A percentile compares a stretch with the other conserved stretches of the same genome.
Conservation (phyloP, 2,888 invertebrate species). For the Lymantria dispar region DNA sequence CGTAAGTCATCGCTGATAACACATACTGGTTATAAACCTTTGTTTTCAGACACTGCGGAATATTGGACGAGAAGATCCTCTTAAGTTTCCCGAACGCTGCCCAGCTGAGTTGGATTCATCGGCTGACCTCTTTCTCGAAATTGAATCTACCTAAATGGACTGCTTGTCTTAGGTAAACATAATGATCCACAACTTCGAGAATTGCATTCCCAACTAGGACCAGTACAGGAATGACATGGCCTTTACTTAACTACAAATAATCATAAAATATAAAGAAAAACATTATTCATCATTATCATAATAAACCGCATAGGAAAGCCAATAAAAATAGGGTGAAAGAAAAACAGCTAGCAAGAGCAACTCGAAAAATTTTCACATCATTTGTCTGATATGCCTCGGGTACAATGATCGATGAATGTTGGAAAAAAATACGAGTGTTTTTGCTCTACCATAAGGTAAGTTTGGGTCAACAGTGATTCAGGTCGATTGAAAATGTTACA, state of each 20-base stretch:
- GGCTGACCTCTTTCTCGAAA: too few species aligned
- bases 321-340: conserved; percentile 11
- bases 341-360: conserved; percentile 7
- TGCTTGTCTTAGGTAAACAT: too few species aligned
- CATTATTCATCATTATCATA: conserved; percentile 24
- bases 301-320: conserved; percentile 14
- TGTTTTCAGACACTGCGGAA: too few species aligned
- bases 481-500: conserved; percentile 25
- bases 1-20: too few species aligned
- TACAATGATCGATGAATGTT: conserved; percentile 40
- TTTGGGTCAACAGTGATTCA: conserved; percentile 2
- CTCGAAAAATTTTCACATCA: conserved; percentile 41
- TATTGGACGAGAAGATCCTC: too few species aligned
- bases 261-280: conserved; percentile 16
- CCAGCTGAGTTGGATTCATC: too few species aligned
- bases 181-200: too few species aligned
- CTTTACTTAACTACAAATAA: not conserved
- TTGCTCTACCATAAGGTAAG: conserved; percentile 30
- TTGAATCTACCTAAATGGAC: too few species aligned
- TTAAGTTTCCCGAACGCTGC: too few species aligned
- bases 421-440: conserved; percentile 38
- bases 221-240: too few species aligned
- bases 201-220: too few species aligned
- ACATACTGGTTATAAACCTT: too few species aligned
- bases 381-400: conserved; percentile 41